A percentile compares a stretch with the other conserved stretches of the same genome.
phyloP scores from a whole-genome alignment of 2,888 invertebrate species.

The Chalcosyrphus nemorum region DNA sequence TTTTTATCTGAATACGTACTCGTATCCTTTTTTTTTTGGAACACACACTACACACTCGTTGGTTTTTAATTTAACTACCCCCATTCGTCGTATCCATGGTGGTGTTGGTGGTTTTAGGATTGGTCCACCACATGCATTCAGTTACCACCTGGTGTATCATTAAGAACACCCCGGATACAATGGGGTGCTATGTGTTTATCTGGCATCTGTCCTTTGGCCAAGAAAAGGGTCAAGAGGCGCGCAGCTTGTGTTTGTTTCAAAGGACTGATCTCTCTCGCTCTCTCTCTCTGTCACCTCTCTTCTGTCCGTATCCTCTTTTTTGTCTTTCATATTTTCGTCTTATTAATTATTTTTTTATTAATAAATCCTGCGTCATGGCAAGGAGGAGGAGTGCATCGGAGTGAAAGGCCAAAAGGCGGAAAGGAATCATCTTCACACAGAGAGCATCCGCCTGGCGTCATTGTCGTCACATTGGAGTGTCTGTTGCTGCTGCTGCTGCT shows the following conservation, averaged over 20 bases:
- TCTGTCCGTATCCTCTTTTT: background rate
- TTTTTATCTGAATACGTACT: no score
- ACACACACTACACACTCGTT: background rate
- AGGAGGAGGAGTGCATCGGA: slow-evolving; percentile 45
- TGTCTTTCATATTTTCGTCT: background rate
- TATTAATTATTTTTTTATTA: slow-evolving; percentile 63
- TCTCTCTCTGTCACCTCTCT: no score
- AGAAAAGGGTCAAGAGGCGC: slow-evolving; percentile 68
- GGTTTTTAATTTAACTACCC: slow-evolving; percentile 34
- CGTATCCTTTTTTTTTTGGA: slow-evolving; percentile 12
- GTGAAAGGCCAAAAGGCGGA: slow-evolving; percentile 65
- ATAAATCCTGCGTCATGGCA: slow-evolving; percentile 71
- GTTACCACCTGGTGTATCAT: slow-evolving; percentile 68
- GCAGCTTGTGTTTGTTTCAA: slow-evolving; percentile 56
- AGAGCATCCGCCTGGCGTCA: background rate
- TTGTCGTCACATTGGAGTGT: slow-evolving; percentile 24
- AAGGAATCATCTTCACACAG: slow-evolving; percentile 49
- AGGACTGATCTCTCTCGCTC: slow-evolving; percentile 46
- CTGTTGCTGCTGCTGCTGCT: slow-evolving; percentile 52
- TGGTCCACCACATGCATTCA: slow-evolving; percentile 23
- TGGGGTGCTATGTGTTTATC: slow-evolving; percentile 61
- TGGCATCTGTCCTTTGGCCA: slow-evolving; percentile 72
- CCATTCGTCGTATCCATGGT: background rate
- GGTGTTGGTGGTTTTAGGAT: background rate
- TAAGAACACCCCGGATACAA: slow-evolving; percentile 63